These are phyloP conservation scores for Clavelina lepadiformis DNA, from an alignment of 23 tunicate genomes.

Conservation along the genomic window DNA sequence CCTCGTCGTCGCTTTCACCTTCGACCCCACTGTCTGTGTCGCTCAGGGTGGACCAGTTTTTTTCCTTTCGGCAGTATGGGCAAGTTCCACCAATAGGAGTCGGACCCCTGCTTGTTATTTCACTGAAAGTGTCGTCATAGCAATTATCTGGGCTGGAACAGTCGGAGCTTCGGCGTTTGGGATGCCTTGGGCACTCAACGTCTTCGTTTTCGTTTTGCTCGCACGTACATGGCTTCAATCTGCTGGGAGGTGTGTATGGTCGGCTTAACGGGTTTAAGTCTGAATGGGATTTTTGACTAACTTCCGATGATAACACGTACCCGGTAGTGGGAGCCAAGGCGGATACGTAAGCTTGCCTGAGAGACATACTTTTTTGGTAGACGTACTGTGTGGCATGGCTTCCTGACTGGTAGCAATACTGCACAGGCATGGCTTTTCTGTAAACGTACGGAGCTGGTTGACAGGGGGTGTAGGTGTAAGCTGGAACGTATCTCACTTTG, in stretches of 20 bases:
- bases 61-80: background rate
- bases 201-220: background rate
- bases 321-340: slow-evolving; percentile 25
- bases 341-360: slow-evolving; percentile 20
- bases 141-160: slow-evolving; percentile 10
- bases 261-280: slow-evolving; percentile 45
- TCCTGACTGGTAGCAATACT: slow-evolving; percentile 2
- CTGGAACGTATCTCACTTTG: slow-evolving; percentile 40
- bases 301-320: background rate
- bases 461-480: slow-evolving; percentile 8
- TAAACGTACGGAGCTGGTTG: background rate
- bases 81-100: background rate
- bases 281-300: background rate
- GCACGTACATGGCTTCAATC: slow-evolving; percentile 11
- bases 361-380: slow-evolving; percentile 1
- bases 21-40: slow-evolving; percentile 63
- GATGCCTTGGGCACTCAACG: slow-evolving; percentile 1
- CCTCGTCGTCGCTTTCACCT: slow-evolving; percentile 25
- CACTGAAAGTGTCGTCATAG: slow-evolving; percentile 14
- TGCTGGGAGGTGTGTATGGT: slow-evolving; percentile 46
- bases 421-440: background rate
- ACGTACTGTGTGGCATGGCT: slow-evolving; percentile 10
- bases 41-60: background rate
- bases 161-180: slow-evolving; percentile 1
- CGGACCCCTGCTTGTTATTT: slow-evolving; percentile 12